Conservation (phyloP, 2,888 invertebrate species). For the Andricus curvator region DNA sequence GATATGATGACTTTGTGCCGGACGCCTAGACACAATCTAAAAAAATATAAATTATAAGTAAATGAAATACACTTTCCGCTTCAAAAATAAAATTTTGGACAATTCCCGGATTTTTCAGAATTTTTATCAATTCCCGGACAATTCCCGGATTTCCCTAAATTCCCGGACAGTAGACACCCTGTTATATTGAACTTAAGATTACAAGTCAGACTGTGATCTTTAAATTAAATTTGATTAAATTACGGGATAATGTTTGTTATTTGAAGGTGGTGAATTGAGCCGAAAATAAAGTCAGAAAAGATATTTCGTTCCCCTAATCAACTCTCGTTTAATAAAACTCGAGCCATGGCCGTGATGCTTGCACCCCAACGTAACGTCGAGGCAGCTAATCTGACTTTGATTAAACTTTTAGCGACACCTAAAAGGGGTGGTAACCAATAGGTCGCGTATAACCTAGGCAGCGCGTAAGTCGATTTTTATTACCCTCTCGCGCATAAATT, state of each 20-base stretch:
- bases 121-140: too few relatives aligned
- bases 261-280: slow-evolving; percentile 28
- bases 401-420: slow-evolving; percentile 77
- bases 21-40: too few relatives aligned
- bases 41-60: too few relatives aligned
- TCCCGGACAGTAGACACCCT: too few relatives aligned
- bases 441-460: slow-evolving; percentile 52
- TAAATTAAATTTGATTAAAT: slow-evolving; percentile 1
- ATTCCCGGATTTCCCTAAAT: too few relatives aligned
- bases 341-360: slow-evolving; percentile 53
- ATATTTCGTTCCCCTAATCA: slow-evolving; percentile 55
- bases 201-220: background rate
- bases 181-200: background rate
- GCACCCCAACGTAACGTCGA: slow-evolving; percentile 51
- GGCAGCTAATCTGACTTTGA: slow-evolving; percentile 77
- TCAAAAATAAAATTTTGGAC: too few relatives aligned
- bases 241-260: slow-evolving; percentile 21
- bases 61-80: too few relatives aligned
- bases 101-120: too few relatives aligned
- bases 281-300: slow-evolving; percentile 51
- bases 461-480: slow-evolving; percentile 76
- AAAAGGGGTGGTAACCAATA: slow-evolving; percentile 65
- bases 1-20: too few relatives aligned
- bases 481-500: slow-evolving; percentile 70
- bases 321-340: slow-evolving; percentile 57